phyloP scores from a whole-genome alignment of 2,888 invertebrate genomes.

The Ormia ochracea region DNA sequence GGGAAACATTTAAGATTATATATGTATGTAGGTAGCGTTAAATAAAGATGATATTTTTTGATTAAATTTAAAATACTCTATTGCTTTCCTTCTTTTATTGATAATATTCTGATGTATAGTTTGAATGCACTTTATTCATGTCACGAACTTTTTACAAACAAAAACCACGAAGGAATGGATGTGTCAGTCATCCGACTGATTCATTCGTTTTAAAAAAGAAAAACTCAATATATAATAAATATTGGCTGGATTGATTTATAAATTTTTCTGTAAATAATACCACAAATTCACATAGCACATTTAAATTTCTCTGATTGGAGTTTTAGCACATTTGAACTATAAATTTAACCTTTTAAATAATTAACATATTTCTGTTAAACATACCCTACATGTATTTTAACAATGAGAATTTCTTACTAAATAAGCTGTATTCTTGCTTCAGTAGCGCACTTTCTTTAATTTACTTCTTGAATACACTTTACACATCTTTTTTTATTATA shows the following conservation, averaged over 20 bases:
- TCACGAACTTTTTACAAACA: slow-evolving; percentile 37
- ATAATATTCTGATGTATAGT: slow-evolving; percentile 3
- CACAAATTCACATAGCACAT: not conserved
- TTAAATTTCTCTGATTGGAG: not conserved
- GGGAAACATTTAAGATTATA: too few relatives aligned
- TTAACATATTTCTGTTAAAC: slow-evolving; percentile 37
- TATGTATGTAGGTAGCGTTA: not conserved
- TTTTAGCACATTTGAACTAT: not conserved
- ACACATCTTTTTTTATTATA: slow-evolving; percentile 17
- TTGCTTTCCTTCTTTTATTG: not conserved
- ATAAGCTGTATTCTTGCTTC: not conserved
- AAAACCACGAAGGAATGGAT: not conserved
- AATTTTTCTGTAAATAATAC: not conserved
- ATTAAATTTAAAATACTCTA: not conserved
- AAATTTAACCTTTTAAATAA: not conserved
- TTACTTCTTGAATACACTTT: slow-evolving; percentile 11
- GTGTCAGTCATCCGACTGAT: slow-evolving; percentile 3
- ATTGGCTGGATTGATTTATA: not conserved
- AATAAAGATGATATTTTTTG: not conserved
- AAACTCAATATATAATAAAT: not conserved
- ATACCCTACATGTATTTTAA: not conserved
- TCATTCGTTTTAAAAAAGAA: not conserved
- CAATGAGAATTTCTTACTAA: slow-evolving; percentile 1
- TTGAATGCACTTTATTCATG: slow-evolving; percentile 40
- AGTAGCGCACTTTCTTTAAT: slow-evolving; percentile 30